Base-by-base conservation (phyloP, 2,888 invertebrate genomes). In the Drosophila atripex region DNA sequence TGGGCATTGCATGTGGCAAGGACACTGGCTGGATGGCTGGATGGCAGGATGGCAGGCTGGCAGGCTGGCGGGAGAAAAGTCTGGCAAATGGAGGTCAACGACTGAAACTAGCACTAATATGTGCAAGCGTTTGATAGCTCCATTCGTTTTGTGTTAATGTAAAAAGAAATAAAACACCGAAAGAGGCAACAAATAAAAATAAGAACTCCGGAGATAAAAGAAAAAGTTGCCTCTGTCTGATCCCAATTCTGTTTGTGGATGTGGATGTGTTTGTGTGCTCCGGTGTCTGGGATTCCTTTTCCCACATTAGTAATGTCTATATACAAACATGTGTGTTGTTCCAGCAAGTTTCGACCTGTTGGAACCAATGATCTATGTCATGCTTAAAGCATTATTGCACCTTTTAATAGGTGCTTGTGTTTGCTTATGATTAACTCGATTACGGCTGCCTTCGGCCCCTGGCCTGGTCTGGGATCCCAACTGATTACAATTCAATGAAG, bases 11-110 rank as follows among this genome's bases (percentile, higher is more conserved):
- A 65, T 53, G 66, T 49, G 66, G 53, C 69, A 69, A 69, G 69
- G 66, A 69, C 65, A 61, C 35, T 21, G 32, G 32, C 35, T 21
- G 32, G 16, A 32, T 32, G 51, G 49, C 30, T 14, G 61, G 32
- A 38, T 16, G 39, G 39, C 39, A 4, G 39, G 39, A n/a, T 16
- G 39, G 38, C 14, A 4, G 38, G 38, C n/a, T n/a, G 35, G 38
- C 14, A 11, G 38, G 7, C 14, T 38, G 38, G 38, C 14, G 23
- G 50, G 41, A 50, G 72, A 47, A 53, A 52, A 71, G 85, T 87
- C 87, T 85, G 82, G 65, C 74, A 77, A 90, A 90, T 89, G 88
- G 89, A 89, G 90, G 89, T 89, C 90, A 89, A 88, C 83, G 89
- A 80, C 85, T 86, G 86, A 86, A 86, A 83, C 88, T 86, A 85